Conservation (phyloP, 2,797 vertebrate genomes). For the Tauraco hartlaubi region DNA sequence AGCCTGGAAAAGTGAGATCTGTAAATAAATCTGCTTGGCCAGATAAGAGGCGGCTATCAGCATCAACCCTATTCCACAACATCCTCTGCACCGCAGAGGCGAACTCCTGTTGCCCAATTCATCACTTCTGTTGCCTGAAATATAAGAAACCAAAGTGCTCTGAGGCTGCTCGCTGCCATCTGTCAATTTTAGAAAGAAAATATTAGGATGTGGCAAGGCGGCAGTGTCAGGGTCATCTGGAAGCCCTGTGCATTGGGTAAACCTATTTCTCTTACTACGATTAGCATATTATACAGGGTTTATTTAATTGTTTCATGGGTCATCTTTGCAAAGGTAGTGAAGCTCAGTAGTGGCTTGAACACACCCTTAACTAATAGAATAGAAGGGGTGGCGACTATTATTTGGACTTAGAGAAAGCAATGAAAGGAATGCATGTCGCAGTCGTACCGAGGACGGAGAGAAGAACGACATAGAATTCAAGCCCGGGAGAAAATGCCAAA, state of each 20-base stretch:
- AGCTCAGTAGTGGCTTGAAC: not conserved
- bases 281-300: no score
- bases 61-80: not conserved
- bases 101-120: not conserved
- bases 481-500: no score
- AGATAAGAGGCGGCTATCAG: not conserved
- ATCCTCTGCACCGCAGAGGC: not conserved
- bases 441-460: no score
- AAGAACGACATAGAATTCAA: no score
- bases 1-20: not conserved
- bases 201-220: fast-evolving
- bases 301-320: not conserved
- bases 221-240: fast-evolving
- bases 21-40: not conserved
- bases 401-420: not conserved
- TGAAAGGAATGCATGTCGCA: not conserved
- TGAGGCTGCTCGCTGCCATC: not conserved
- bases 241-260: not conserved
- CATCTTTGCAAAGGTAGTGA: fast-evolving
- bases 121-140: not conserved
- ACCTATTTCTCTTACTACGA: fast-evolving
- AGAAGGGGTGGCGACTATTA: not conserved
- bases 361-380: not conserved
- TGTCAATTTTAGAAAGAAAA: not conserved
- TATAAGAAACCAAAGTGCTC: not conserved